Conservation (phyloP, 2,113 vertebrate genomes). For the mouse (Mus musculus) region DNA sequence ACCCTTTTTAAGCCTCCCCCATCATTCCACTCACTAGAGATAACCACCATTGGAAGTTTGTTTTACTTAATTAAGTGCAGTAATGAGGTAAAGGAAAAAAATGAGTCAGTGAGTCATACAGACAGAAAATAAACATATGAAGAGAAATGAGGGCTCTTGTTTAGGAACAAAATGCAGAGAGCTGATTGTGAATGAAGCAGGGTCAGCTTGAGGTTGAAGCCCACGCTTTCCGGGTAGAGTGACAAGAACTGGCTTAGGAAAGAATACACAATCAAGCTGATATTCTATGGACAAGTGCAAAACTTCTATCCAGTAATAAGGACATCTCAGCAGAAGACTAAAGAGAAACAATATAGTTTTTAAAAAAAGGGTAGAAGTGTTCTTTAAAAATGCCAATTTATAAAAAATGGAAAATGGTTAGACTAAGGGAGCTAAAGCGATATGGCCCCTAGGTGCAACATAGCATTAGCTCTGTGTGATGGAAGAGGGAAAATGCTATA, state of each 20-base stretch:
- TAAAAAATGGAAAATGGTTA: background rate
- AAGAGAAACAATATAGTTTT: background rate
- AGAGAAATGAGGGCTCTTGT: background rate
- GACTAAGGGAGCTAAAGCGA: background rate
- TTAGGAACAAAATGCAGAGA: background rate
- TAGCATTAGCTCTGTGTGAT: background rate
- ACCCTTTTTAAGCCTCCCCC: background rate
- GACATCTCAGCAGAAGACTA: background rate
- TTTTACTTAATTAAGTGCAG: background rate
- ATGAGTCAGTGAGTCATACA: background rate
- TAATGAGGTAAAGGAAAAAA: background rate
- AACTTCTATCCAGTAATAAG: background rate
- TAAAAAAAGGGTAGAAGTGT: too few species aligned
- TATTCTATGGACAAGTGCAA: background rate
- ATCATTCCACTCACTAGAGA: background rate
- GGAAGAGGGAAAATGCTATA: background rate
- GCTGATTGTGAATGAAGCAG: background rate
- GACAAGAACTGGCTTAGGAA: background rate
- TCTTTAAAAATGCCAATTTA: background rate
- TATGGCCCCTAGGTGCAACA: background rate
- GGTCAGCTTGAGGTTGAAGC: background rate
- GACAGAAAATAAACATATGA: slow-evolving; percentile 14
- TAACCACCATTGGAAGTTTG: background rate
- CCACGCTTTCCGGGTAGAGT: background rate
- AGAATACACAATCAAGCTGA: background rate